Conservation (phyloP, 2,888 invertebrate genomes). For the Phymatocera aterrima region DNA sequence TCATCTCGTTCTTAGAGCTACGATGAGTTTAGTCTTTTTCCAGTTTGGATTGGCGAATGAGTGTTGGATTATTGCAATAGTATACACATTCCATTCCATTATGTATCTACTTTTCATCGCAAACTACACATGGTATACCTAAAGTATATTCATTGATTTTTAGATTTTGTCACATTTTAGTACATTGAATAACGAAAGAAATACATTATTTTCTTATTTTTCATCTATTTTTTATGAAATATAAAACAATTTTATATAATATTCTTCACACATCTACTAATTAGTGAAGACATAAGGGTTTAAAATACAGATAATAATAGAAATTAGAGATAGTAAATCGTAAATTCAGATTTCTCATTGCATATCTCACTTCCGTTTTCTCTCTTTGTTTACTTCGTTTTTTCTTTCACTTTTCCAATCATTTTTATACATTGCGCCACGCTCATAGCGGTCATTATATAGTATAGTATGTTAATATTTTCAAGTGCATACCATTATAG, state of each 20-base stretch:
- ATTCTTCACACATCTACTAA: background rate
- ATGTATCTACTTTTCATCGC: too few species aligned
- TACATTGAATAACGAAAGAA: constrained; percentile 26
- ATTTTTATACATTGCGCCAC: constrained; percentile 18
- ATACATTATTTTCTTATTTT: constrained; percentile 1
- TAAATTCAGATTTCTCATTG: constrained; percentile 29
- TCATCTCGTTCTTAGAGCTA: background rate
- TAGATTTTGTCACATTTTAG: constrained; percentile 21
- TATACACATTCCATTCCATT: background rate
- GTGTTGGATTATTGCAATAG: constrained; percentile 8
- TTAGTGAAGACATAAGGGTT: background rate
- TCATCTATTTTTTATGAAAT: too few species aligned
- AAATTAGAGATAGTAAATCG: background rate
- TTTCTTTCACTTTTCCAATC: background rate
- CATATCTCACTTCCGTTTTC: background rate
- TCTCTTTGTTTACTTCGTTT: background rate
- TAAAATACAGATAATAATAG: too few species aligned
- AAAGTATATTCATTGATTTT: background rate
- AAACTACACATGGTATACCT: too few species aligned
- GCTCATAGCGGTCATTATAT: constrained; percentile 8
- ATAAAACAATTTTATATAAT: constrained; percentile 42
- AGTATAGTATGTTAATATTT: constrained; percentile 17
- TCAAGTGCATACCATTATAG: constrained; percentile 13
- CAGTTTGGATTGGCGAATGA: background rate
- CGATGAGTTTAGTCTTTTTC: background rate